phyloP scores from a whole-genome alignment of 2,113 vertebrate genomes.

The Fregetta grallaria region DNA sequence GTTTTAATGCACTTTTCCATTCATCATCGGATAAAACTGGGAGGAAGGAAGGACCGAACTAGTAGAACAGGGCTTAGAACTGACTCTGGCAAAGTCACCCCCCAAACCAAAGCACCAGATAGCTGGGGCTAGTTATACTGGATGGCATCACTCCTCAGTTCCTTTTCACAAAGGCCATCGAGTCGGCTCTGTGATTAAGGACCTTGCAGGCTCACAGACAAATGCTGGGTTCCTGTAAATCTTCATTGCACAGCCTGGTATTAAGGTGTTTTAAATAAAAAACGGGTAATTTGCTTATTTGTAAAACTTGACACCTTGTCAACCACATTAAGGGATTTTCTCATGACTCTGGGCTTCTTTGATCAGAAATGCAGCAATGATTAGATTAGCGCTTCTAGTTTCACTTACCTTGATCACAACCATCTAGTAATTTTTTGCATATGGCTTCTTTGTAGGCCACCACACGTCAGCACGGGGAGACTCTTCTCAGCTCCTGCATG shows the following conservation, averaged over 20 bases:
- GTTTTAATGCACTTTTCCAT: neutral
- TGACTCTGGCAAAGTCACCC: neutral
- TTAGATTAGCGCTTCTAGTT: neutral
- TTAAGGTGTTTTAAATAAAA: neutral
- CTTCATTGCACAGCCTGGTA: neutral
- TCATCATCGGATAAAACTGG: neutral
- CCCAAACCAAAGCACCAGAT: neutral
- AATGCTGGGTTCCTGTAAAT: neutral
- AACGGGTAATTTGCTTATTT: neutral
- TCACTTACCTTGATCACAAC: neutral
- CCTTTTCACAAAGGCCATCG: neutral
- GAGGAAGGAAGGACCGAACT: neutral
- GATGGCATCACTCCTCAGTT: neutral
- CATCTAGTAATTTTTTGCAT: neutral
- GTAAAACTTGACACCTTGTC: neutral
- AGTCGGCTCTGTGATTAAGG: neutral
- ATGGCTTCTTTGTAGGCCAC: neutral
- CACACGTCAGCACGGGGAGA: accelerated
- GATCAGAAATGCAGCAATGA: neutral
- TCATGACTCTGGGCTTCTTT: neutral
- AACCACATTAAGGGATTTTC: neutral
- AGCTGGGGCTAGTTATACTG: neutral
- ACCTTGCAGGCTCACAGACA: neutral
- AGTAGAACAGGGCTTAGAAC: neutral
- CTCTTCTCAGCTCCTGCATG: neutral